Percentiles rank a stretch among this genome's conserved stretches.
Evolutionary conservation across 2,797 vertebrate genomes (phyloP).

Genomic region (Propithecus deckenii): DNA sequence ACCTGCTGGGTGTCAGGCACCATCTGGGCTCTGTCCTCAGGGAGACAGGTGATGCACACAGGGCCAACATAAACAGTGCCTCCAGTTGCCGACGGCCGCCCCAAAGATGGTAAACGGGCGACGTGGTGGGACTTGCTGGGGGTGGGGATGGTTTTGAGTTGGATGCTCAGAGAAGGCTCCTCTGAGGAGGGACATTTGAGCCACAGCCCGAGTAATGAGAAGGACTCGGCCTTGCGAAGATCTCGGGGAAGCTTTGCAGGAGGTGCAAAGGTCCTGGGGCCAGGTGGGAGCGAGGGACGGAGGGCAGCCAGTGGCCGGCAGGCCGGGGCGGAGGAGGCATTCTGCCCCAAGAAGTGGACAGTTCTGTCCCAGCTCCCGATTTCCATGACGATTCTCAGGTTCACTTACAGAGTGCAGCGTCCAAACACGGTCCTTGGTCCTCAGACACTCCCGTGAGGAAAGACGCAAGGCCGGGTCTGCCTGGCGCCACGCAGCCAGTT

Average conservation of each 20-base stretch:
- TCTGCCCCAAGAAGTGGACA: background rate
- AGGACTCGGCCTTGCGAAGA: background rate
- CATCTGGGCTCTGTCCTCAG: background rate
- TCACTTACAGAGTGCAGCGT: too few species aligned
- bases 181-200: background rate
- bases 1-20: background rate
- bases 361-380: too few species aligned
- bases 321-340: too few species aligned
- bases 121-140: fast-evolving
- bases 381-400: background rate
- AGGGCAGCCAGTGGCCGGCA: background rate
- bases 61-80: fast-evolving
- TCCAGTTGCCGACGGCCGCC: background rate
- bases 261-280: background rate
- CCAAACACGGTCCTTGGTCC: background rate
- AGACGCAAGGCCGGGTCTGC: background rate
- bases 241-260: fast-evolving
- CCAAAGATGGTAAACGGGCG: background rate
- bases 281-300: fast-evolving
- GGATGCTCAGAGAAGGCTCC: background rate
- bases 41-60: background rate
- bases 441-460: background rate
- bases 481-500: too few species aligned
- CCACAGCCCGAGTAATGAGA: background rate
- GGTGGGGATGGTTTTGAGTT: background rate